phyloP scores from a whole-genome alignment of 37 sponge, comb jelly and placozoan species.

The Amphimedon queenslandica region DNA sequence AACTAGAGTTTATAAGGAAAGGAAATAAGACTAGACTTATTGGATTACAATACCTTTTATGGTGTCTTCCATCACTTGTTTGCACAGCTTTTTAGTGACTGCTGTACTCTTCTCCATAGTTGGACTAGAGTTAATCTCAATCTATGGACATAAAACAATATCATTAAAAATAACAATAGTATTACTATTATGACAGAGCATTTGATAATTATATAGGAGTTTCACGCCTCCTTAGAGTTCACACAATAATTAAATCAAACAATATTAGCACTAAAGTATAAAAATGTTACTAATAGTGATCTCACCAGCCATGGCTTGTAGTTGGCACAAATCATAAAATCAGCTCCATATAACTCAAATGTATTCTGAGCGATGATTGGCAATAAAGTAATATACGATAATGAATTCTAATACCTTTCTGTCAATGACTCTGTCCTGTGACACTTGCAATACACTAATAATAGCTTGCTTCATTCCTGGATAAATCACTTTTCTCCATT shows the following conservation, averaged over 20 bases:
- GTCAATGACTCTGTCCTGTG: conserved; percentile 73
- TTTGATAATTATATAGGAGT: too few relatives aligned
- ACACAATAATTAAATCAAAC: background rate
- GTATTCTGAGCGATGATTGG: conserved; percentile 39
- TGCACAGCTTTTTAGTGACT: conserved; percentile 85
- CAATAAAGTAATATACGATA: background rate
- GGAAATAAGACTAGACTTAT: background rate
- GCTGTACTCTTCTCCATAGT: conserved; percentile 79
- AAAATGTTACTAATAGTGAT: too few relatives aligned
- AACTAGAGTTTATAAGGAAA: conserved; percentile 25
- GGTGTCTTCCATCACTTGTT: conserved; percentile 85
- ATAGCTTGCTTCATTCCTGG: conserved; percentile 90
- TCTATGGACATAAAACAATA: conserved; percentile 8
- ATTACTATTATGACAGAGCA: background rate
- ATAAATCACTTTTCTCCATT: conserved; percentile 72
- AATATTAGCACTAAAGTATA: too few relatives aligned
- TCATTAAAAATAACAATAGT: background rate
- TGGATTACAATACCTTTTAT: conserved; percentile 34
- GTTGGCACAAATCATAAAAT: conserved; percentile 92
- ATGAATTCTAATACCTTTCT: conserved; percentile 43
- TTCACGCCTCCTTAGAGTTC: background rate
- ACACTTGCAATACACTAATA: conserved; percentile 62
- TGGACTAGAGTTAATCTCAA: conserved; percentile 96
- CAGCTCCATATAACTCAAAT: conserved; percentile 96
- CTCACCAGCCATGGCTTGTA: conserved; percentile 79